Conservation (phyloP, 2,113 vertebrate genomes). For the Corapipo altera region DNA sequence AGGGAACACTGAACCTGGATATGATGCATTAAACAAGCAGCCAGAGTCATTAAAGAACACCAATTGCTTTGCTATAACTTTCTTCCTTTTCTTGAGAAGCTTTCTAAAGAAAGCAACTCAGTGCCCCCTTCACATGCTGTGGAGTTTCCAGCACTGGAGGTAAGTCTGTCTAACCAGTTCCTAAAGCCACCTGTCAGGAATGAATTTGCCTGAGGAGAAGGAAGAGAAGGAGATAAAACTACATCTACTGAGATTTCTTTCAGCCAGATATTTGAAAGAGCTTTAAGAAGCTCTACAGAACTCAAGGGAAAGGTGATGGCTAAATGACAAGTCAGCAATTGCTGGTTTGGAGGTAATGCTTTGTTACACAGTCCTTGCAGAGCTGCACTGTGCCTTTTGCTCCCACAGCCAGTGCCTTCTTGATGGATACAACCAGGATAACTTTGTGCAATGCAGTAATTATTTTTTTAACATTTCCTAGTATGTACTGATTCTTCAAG, state of each 20-base stretch:
- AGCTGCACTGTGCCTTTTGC: background rate
- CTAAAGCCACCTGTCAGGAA: background rate
- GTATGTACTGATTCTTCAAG: background rate
- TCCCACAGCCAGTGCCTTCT: background rate
- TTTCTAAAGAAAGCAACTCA: background rate
- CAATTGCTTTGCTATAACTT: background rate
- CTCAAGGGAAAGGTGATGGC: background rate
- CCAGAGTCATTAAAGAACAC: background rate
- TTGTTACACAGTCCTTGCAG: background rate
- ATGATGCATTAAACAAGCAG: background rate
- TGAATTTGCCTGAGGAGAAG: background rate
- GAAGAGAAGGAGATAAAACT: background rate
- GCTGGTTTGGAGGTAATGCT: background rate
- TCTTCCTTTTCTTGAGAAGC: background rate
- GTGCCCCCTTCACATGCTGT: background rate
- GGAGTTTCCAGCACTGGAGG: background rate
- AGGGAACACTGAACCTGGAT: background rate
- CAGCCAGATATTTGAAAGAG: background rate
- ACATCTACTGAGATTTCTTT: background rate
- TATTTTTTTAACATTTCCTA: background rate
- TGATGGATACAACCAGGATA: background rate
- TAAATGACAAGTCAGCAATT: background rate
- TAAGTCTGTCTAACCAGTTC: background rate
- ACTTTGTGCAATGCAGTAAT: background rate
- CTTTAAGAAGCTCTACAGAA: background rate